These are phyloP conservation scores for Hepsetus odoe DNA, from an alignment of 2,113 vertebrate genomes.

Conservation along the genomic window DNA sequence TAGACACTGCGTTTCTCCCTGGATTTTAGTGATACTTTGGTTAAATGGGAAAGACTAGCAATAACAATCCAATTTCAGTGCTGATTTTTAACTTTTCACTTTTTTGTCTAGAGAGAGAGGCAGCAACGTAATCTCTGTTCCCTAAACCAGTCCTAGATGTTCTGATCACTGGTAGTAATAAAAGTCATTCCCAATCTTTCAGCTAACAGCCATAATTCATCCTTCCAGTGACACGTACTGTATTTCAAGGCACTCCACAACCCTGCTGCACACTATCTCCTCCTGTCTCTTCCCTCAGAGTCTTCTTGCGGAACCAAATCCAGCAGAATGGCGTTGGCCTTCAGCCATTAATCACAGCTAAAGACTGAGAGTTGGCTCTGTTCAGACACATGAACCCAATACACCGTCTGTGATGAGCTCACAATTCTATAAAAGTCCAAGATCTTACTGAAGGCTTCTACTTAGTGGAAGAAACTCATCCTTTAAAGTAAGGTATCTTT, in stretches of 20 bases:
- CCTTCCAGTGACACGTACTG: not conserved
- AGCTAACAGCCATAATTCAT: not conserved
- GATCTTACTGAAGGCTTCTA: not conserved
- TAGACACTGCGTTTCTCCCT: too few relatives aligned
- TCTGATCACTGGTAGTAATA: constrained; percentile 24
- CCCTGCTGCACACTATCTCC: not conserved
- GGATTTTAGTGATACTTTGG: too few relatives aligned
- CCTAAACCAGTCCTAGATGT: constrained; percentile 1
- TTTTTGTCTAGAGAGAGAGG: not conserved
- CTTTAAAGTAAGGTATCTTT: not conserved
- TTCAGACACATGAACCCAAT: constrained; percentile 6
- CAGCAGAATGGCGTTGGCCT: constrained; percentile 1
- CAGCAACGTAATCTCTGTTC: not conserved
- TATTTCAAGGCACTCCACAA: not conserved
- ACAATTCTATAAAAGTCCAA: not conserved
- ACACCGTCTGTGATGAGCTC: not conserved
- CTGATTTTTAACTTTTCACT: not conserved
- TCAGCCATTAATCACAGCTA: constrained; percentile 8
- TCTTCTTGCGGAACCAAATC: too few relatives aligned
- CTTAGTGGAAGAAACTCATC: not conserved
- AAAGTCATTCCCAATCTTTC: not conserved
- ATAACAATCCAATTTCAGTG: too few relatives aligned
- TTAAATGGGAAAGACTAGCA: too few relatives aligned
- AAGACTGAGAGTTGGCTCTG: not conserved
- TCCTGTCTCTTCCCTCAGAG: not conserved